phyloP scores from a whole-genome alignment of 2,797 vertebrate species.

The Eutrigla gurnardus region DNA sequence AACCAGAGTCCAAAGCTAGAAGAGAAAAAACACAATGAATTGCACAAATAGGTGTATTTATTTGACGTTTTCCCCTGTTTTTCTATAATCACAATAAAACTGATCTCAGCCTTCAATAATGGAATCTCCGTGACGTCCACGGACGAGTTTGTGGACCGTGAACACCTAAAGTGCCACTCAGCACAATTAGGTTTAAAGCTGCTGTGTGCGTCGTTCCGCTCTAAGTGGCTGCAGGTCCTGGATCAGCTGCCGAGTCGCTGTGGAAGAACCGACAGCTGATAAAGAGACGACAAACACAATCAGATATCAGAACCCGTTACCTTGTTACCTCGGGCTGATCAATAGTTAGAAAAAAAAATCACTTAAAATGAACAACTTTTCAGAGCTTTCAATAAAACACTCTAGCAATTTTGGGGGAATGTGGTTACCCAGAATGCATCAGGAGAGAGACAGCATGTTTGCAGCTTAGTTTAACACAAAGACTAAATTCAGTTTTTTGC shows the following conservation, averaged over 20 bases:
- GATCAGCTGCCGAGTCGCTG: neutral
- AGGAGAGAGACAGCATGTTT: neutral
- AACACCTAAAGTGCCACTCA: conserved; percentile 16
- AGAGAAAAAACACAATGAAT: neutral
- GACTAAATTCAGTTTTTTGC: neutral
- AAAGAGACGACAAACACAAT: neutral
- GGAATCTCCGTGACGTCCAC: conserved; percentile 8
- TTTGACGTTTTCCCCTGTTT: neutral
- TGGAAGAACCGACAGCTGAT: conserved; percentile 3
- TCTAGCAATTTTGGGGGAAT: neutral
- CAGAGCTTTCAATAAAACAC: neutral
- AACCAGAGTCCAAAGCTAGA: neutral
- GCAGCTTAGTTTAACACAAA: neutral
- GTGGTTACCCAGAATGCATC: neutral
- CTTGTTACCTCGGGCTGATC: neutral
- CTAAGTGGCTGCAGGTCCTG: conserved; percentile 14
- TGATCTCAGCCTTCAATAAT: neutral
- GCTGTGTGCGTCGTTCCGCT: conserved; percentile 4
- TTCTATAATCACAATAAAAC: neutral
- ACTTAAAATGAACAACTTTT: neutral
- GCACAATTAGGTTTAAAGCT: conserved; percentile 16
- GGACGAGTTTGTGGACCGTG: conserved; percentile 5
- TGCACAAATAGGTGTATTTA: neutral
- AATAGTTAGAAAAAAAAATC: neutral
- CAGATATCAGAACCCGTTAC: neutral